phyloP scores from a whole-genome alignment of 2,113 vertebrate genomes.

The Cercopithecus mona region DNA sequence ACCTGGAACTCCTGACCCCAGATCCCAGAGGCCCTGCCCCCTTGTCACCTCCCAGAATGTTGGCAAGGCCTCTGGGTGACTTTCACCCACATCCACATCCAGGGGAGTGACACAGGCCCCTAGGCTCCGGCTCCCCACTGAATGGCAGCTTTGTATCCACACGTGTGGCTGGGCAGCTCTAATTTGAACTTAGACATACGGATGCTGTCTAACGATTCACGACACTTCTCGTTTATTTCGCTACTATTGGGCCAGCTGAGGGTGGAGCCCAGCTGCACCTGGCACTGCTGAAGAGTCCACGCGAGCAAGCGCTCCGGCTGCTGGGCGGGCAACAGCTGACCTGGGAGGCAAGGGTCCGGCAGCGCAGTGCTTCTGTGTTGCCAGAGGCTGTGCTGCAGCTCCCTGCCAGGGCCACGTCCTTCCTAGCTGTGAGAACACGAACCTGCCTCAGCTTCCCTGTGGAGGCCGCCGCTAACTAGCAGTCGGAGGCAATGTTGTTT shows the following conservation, averaged over 20 bases:
- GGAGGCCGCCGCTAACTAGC: neutral
- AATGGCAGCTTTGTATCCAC: conserved; percentile 26
- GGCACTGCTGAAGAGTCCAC: neutral
- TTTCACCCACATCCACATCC: fast-evolving
- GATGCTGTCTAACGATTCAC: conserved; percentile 1
- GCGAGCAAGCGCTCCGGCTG: conserved; percentile 59
- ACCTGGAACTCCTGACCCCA: too few species aligned
- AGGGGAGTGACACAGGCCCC: neutral
- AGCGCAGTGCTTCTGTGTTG: conserved; percentile 73
- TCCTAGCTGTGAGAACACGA: conserved; percentile 73
- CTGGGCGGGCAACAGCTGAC: conserved; percentile 52
- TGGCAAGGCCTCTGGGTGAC: neutral
- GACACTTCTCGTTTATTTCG: conserved; percentile 13
- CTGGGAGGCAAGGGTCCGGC: conserved; percentile 74
- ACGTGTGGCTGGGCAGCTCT: neutral
- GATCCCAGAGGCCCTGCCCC: neutral
- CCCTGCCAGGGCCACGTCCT: conserved; percentile 71
- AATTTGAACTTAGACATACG: conserved; percentile 5
- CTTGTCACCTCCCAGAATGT: too few species aligned
- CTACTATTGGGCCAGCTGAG: conserved; percentile 23
- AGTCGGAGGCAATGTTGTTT: neutral
- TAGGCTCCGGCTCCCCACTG: neutral
- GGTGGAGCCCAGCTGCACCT: conserved; percentile 29
- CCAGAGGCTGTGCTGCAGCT: conserved; percentile 66
- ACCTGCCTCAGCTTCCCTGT: conserved; percentile 66